phyloP scores from a whole-genome alignment of 92 coral and sea anemone genomes.

The Paramuricea clavata region DNA sequence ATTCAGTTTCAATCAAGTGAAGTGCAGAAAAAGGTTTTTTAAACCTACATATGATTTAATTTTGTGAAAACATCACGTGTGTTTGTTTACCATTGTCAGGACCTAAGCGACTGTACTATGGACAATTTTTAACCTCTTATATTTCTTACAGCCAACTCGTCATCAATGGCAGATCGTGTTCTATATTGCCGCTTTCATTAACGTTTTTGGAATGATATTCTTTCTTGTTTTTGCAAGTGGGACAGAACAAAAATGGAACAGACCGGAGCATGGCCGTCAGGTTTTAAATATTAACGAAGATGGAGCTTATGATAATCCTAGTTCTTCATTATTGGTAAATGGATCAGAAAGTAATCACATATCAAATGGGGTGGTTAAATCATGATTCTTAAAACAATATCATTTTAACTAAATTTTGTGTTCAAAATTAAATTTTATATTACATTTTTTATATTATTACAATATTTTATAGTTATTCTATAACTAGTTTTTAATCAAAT shows the following conservation, averaged over 20 bases:
- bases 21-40: no score
- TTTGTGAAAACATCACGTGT: no score
- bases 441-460: no score
- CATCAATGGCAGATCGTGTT: constrained; percentile 94
- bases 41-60: no score
- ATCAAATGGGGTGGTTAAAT: no score
- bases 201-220: constrained; percentile 73
- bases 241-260: constrained; percentile 88
- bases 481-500: no score
- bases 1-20: no score
- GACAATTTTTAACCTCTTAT: not conserved
- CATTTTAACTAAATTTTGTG: no score
- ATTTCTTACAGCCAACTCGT: constrained; percentile 82
- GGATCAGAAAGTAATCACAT: not conserved
- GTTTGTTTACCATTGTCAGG: no score
- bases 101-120: not conserved
- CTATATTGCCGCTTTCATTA: constrained; percentile 80
- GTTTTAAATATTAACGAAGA: constrained; percentile 13
- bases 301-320: not conserved
- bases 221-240: constrained; percentile 75
- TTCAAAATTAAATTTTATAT: no score
- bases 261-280: constrained; percentile 70
- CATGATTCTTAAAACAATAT: no score
- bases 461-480: no score
- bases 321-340: not conserved